Conservation (phyloP, 2,888 invertebrate genomes). For the Sesia apiformis region DNA sequence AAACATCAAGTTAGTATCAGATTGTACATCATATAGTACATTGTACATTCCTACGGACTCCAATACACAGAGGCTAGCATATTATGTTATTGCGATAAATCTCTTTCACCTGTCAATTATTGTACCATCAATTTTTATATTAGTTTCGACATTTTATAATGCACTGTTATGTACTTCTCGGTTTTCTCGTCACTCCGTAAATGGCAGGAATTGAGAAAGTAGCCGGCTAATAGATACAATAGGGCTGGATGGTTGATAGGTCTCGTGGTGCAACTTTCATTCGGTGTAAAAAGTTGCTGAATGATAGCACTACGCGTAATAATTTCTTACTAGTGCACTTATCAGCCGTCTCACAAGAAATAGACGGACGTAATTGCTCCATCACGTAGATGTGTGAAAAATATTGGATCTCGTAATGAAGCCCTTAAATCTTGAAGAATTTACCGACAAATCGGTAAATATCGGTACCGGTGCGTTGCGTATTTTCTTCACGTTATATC, state of each 20-base stretch:
- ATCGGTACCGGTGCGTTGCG: conserved; percentile 15
- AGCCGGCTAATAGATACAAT: conserved; percentile 70
- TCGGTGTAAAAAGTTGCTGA: conserved; percentile 52
- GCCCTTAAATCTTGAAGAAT: too few species aligned
- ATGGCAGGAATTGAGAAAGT: conserved; percentile 71
- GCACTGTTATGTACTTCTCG: conserved; percentile 4
- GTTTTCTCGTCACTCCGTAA: conserved; percentile 66
- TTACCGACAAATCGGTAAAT: too few species aligned
- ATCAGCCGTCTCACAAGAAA: conserved; percentile 51
- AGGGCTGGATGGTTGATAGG: conserved; percentile 55
- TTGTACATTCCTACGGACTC: too few species aligned
- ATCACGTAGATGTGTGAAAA: conserved; percentile 39
- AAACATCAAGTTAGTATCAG: too few species aligned
- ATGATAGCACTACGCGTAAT: conserved; percentile 40
- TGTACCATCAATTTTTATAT: too few species aligned
- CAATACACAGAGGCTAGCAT: too few species aligned
- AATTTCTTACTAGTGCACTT: conserved; percentile 36
- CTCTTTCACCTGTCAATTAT: too few species aligned
- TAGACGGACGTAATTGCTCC: conserved; percentile 44
- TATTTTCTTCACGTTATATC: conserved; percentile 30
- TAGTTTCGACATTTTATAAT: too few species aligned
- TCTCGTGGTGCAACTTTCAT: conserved; percentile 60
- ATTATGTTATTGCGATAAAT: too few species aligned
- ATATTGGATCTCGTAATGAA: background rate
- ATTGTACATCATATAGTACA: too few species aligned